phyloP scores from a whole-genome alignment of 2,888 invertebrate species.

The Phytoseiulus persimilis region DNA sequence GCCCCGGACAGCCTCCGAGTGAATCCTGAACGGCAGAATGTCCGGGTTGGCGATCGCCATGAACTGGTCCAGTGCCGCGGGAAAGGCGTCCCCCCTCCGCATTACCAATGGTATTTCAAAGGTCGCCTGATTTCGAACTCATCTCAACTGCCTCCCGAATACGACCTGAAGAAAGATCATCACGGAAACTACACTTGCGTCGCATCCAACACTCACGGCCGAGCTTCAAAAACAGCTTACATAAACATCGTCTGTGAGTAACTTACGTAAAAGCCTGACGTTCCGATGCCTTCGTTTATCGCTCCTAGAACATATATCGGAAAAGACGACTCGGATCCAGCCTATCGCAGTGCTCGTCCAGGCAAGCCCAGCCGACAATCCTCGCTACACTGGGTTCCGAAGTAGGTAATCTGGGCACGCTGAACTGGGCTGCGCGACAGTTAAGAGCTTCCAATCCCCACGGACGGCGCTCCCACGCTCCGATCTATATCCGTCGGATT shows the following conservation, averaged over 20 bases:
- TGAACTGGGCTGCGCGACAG: too few species aligned
- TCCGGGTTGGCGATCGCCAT: constrained; percentile 29
- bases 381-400: too few species aligned
- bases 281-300: background rate
- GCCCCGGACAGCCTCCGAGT: constrained; percentile 21
- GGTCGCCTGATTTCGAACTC: background rate
- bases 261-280: background rate
- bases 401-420: too few species aligned
- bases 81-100: constrained; percentile 11
- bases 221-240: constrained; percentile 60
- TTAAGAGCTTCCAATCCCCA: too few species aligned
- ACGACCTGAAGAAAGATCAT: constrained; percentile 52
- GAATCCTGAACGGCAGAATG: constrained; percentile 30
- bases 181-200: constrained; percentile 68
- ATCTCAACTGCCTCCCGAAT: constrained; percentile 26
- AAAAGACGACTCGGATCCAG: background rate
- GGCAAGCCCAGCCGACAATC: too few species aligned
- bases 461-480: too few species aligned
- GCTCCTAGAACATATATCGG: background rate
- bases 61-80: constrained; percentile 29
- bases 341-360: too few species aligned
- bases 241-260: constrained; percentile 77
- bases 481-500: too few species aligned
- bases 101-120: constrained; percentile 29
- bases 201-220: constrained; percentile 64